Conservation (phyloP, 2,113 vertebrate genomes). For the Symphodus melops region DNA sequence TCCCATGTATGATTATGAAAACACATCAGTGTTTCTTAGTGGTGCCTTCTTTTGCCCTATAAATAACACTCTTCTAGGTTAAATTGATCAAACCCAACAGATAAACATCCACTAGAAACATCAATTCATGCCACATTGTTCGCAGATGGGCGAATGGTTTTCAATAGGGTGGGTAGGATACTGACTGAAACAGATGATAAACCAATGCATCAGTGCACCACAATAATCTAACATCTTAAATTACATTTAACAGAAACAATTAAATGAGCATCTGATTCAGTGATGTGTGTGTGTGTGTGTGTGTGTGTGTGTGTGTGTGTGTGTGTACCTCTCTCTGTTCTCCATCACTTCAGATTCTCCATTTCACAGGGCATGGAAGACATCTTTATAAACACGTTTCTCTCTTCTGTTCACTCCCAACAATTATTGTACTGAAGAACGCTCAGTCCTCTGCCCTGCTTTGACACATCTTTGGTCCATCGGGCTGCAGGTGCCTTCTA, state of each 20-base stretch:
- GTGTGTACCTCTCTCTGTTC: constrained; percentile 65
- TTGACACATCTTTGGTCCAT: constrained; percentile 5
- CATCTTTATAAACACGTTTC: constrained; percentile 27
- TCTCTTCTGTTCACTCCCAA: constrained; percentile 13
- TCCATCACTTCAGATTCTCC: constrained; percentile 72
- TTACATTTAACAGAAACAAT: constrained; percentile 1
- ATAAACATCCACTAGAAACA: no score
- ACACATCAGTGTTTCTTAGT: no score
- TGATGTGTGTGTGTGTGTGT: constrained; percentile 20
- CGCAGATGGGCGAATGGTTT: no score
- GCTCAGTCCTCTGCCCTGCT: constrained; percentile 1
- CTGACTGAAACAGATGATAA: no score
- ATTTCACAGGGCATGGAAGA: constrained; percentile 19
- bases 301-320: constrained; percentile 13
- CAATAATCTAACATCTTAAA: not conserved
- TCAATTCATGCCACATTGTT: no score
- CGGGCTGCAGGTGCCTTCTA: not conserved
- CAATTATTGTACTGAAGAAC: constrained; percentile 8
- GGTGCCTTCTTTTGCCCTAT: no score
- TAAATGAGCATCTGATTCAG: not conserved
- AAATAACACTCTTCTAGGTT: no score
- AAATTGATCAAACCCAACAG: no score
- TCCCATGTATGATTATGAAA: no score
- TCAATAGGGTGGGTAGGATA: no score
- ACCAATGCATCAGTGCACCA: no score